Conservation (phyloP, 2,113 vertebrate species). For the Hypomesus transpacificus region DNA sequence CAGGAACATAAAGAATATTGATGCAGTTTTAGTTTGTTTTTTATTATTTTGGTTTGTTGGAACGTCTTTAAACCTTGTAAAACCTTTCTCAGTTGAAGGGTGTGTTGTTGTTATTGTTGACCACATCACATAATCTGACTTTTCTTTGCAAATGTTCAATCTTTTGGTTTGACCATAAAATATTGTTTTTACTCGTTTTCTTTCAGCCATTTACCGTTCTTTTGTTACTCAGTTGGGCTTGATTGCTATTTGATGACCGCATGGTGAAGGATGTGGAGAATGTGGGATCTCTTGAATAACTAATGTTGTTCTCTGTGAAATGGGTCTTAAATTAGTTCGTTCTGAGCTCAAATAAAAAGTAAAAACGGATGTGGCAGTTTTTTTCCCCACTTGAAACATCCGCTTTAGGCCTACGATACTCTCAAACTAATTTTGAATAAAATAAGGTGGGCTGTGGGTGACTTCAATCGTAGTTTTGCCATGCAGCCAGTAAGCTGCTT, state of each 20-base stretch:
- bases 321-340: constrained; percentile 12
- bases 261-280: neutral
- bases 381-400: neutral
- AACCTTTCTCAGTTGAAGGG: neutral
- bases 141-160: neutral
- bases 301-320: constrained; percentile 2
- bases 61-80: neutral
- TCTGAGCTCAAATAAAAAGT: constrained; percentile 4
- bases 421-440: no score
- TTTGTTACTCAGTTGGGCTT: neutral
- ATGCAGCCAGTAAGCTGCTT: no score
- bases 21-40: neutral
- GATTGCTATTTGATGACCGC: neutral
- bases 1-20: neutral
- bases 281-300: neutral
- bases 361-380: neutral
- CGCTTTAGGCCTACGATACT: no score
- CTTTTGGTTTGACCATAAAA: neutral
- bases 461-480: no score
- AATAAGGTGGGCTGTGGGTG: no score
- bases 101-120: neutral
- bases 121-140: neutral
- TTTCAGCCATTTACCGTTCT: neutral
- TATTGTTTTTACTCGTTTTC: neutral
- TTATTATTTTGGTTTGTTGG: neutral